Evolutionary conservation across 1,140 invertebrate genomes (phyloP).

Genomic region (Drosophila sp.): DNA sequence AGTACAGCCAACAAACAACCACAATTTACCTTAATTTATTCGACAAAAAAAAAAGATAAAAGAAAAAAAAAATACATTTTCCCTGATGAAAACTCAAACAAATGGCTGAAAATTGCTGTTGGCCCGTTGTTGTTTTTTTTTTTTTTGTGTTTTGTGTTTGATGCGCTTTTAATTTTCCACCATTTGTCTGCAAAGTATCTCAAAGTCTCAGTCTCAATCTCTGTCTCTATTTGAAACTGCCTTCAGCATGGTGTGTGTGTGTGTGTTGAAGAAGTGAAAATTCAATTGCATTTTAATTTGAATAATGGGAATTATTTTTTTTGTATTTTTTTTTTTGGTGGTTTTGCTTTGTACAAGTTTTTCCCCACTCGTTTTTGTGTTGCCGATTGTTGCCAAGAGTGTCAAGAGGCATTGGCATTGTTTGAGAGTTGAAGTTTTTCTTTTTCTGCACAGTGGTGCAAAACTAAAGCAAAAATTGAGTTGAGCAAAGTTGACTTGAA

Average conservation of each 20-base stretch:
- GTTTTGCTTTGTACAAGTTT: slow-evolving; percentile 38
- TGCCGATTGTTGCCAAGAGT: slow-evolving; percentile 21
- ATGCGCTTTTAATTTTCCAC: slow-evolving; percentile 54
- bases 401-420: slow-evolving; percentile 72
- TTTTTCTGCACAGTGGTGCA: slow-evolving; percentile 38
- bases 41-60: slow-evolving; percentile 1
- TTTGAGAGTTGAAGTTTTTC: slow-evolving; percentile 42
- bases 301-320: slow-evolving; percentile 75
- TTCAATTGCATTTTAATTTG: slow-evolving; percentile 79
- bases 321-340: slow-evolving; percentile 47
- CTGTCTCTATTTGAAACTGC: neutral
- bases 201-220: slow-evolving; percentile 8
- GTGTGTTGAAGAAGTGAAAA: slow-evolving; percentile 68
- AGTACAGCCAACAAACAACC: neutral
- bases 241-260: neutral
- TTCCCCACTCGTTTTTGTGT: slow-evolving; percentile 21
- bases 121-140: slow-evolving; percentile 7
- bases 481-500: neutral
- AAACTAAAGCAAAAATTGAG: slow-evolving; percentile 19
- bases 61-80: slow-evolving; percentile 13
- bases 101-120: slow-evolving; percentile 27
- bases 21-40: slow-evolving; percentile 13
- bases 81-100: slow-evolving; percentile 22
- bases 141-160: slow-evolving; percentile 17
- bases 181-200: slow-evolving; percentile 49